These are phyloP conservation scores for Enoplosus armatus DNA, from an alignment of 2,797 vertebrate genomes.

Conservation along the genomic window DNA sequence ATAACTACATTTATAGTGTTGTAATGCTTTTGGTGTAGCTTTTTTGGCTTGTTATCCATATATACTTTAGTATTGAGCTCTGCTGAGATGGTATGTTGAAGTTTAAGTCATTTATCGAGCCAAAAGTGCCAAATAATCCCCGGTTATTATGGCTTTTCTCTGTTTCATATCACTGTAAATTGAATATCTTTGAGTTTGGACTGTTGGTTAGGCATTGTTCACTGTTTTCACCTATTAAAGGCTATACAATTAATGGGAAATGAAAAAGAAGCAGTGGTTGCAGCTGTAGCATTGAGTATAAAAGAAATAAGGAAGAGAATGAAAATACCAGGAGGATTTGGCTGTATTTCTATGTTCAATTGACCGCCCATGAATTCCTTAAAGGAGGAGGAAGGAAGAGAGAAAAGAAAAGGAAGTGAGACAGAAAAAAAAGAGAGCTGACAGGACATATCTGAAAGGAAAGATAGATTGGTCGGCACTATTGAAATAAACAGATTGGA, in stretches of 20 bases:
- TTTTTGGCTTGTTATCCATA: background rate
- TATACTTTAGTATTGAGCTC: background rate
- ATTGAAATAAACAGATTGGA: slow-evolving; percentile 63
- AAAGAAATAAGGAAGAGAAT: background rate
- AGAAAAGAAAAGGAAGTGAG: slow-evolving; percentile 9
- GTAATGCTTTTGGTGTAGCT: background rate
- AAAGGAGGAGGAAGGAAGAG: slow-evolving; percentile 8
- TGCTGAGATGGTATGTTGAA: background rate
- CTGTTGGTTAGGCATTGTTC: background rate
- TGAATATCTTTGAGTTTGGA: background rate
- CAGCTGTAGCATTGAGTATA: background rate
- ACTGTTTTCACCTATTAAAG: slow-evolving; percentile 2
- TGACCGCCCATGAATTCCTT: slow-evolving; percentile 21
- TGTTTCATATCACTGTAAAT: background rate
- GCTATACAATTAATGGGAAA: background rate
- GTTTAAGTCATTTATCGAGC: background rate
- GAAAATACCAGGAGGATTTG: slow-evolving; percentile 3
- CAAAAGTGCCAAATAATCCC: background rate
- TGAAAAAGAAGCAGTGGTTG: background rate
- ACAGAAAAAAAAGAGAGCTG: slow-evolving; percentile 33
- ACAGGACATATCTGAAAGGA: slow-evolving; percentile 52
- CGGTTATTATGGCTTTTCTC: background rate
- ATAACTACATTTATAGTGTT: background rate
- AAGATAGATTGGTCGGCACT: slow-evolving; percentile 45
- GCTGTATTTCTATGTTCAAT: slow-evolving; percentile 14